Evolutionary conservation across 2,797 vertebrate species (phyloP).

Genomic region (Heliangelus exortis): DNA sequence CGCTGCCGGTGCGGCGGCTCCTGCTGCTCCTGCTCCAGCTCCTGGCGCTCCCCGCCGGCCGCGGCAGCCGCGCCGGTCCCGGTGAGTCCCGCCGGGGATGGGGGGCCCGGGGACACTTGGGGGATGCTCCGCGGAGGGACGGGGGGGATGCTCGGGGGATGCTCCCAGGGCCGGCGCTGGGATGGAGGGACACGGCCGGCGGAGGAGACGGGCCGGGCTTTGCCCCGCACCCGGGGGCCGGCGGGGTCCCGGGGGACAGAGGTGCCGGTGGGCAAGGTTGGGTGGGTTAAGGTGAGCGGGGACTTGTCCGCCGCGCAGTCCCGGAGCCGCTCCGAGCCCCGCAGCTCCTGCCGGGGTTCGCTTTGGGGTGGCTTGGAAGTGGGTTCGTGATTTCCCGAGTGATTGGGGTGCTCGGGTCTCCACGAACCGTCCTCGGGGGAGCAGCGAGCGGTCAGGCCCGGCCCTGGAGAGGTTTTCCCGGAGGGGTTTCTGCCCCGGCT

Average conservation of each 20-base stretch:
- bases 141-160: too few species aligned
- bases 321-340: background rate
- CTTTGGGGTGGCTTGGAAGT: background rate
- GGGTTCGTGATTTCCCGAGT: background rate
- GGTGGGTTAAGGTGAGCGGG: background rate
- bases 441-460: background rate
- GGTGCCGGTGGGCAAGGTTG: background rate
- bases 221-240: too few species aligned
- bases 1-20: background rate
- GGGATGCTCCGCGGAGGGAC: too few species aligned
- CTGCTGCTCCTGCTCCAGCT: constrained; percentile 39
- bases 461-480: too few species aligned
- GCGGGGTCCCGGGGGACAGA: background rate
- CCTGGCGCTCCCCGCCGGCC: constrained; percentile 35
- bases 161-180: too few species aligned
- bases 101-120: too few species aligned
- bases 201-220: background rate
- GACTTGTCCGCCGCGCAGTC: background rate
- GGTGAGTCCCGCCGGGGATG: background rate
- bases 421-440: rapidly evolving
- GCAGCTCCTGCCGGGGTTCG: background rate
- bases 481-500: background rate
- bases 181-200: background rate
- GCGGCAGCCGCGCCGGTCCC: background rate
- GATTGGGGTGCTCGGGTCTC: background rate